Evolutionary conservation across 2,797 vertebrate species (phyloP), one percentile per base, ranked within the genome.

Genomic region (Poeciliopsis gracilis): DNA sequence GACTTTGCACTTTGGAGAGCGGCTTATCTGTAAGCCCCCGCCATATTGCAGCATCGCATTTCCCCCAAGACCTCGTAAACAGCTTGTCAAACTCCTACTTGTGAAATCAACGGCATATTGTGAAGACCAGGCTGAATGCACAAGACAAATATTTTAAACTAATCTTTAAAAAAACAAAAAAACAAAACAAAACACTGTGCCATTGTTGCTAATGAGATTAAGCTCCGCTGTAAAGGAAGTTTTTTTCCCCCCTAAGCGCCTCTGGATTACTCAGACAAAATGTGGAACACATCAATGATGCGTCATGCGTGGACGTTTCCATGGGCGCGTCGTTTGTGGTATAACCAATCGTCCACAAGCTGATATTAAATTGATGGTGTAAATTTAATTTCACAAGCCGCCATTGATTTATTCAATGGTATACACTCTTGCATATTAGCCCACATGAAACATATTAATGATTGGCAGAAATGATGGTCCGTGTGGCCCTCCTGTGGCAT

Each of bases 21-120:
- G 77, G 90, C 90, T 94, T 93, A 93, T 92, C 86, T 89, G 79
- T 91, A 91, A 93, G 75, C 87, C 86, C 86, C 73, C 81, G 87
- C 87, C 93, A 91, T 92, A 92, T 87, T 91, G 91, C 89, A 81
- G 88, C 75, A 82, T 84, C 91, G 66, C 90, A 91, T 93, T 91
- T 93, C 92, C 92, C 92, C 79, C 86, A 89, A 93, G 91, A 92
- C 91, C 89, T 87, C 86, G 85, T 87, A 87, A 94, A 93, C 93
- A 95, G 90, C 89, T 93, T 93, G 92, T 91, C 70, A 72, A 80
- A 83, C 82, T 92, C 78, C 89, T 90, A 83, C 88, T 89, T 86
- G 82, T 88, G 88, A 90, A 87, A 92, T 86, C 75, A 69, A 89
- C 46, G 46, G 82, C 90, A 92, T 93, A 90, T 92, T 93, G 90